These are phyloP conservation scores for Heliconius himera DNA, from an alignment of 1,140 invertebrate genomes.

Conservation along the genomic window DNA sequence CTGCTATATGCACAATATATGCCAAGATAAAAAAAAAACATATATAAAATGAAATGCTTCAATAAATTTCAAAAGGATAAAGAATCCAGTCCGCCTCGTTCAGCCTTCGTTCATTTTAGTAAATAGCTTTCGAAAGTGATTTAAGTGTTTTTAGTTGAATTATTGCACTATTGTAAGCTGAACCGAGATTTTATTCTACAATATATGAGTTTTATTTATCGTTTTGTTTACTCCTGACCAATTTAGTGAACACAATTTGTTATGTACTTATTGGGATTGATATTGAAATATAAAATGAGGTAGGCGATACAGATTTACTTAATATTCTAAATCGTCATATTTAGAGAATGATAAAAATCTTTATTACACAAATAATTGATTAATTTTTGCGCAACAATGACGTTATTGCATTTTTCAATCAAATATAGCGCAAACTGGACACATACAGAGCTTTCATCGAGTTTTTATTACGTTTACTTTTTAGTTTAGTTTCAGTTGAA, in stretches of 20 bases:
- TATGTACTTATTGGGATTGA: background rate
- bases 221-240: background rate
- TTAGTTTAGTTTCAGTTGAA: background rate
- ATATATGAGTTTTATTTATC: conserved; percentile 9
- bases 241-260: background rate
- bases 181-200: background rate
- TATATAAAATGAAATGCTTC: conserved; percentile 2
- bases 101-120: background rate
- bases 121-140: conserved; percentile 13
- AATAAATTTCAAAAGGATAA: conserved; percentile 1
- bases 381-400: too few species aligned
- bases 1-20: background rate
- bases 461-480: background rate
- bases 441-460: background rate
- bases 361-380: too few species aligned
- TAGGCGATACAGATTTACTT: background rate
- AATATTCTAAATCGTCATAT: too few species aligned
- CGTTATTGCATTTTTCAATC: too few species aligned
- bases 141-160: conserved; percentile 8
- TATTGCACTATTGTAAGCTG: conserved; percentile 3
- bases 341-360: too few species aligned
- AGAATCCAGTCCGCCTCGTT: background rate
- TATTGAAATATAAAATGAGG: background rate
- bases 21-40: background rate
- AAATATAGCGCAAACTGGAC: background rate